Conservation (phyloP, 2,113 vertebrate genomes). For the Myrmecobius fasciatus region DNA sequence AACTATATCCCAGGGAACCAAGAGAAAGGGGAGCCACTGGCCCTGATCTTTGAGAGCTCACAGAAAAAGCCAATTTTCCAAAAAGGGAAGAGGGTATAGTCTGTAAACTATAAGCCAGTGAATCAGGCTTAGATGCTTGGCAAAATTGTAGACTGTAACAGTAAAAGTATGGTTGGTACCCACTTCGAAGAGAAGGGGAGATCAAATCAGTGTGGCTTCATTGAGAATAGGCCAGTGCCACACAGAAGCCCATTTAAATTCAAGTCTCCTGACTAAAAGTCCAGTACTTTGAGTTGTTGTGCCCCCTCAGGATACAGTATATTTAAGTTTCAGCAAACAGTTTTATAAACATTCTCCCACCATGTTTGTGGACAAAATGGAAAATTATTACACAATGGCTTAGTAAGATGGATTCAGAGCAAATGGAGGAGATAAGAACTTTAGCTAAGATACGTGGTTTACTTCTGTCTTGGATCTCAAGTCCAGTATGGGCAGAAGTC, state of each 20-base stretch:
- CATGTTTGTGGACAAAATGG: too few relatives aligned
- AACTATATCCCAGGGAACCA: background rate
- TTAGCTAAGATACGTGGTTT: background rate
- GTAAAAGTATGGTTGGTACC: background rate
- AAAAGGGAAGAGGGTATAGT: background rate
- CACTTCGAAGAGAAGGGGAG: background rate
- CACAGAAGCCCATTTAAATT: background rate
- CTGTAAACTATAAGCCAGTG: background rate
- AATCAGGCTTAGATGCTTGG: background rate
- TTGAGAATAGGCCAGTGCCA: background rate
- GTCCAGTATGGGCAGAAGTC: background rate
- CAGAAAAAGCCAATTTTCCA: background rate
- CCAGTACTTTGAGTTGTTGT: background rate
- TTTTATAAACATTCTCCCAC: background rate
- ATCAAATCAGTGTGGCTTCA: background rate
- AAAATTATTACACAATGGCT: background rate
- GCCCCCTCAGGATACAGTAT: background rate
- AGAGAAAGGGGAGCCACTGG: background rate
- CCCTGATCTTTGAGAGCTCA: background rate
- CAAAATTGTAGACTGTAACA: background rate
- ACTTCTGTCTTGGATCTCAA: background rate
- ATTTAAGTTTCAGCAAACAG: background rate
- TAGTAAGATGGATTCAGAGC: background rate
- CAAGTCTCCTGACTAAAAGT: background rate
- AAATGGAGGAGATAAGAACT: background rate